A percentile compares a stretch with the other conserved stretches of the same genome.
Evolutionary conservation across 2,797 vertebrate genomes (phyloP).

Genomic region (Semotilus atromaculatus): DNA sequence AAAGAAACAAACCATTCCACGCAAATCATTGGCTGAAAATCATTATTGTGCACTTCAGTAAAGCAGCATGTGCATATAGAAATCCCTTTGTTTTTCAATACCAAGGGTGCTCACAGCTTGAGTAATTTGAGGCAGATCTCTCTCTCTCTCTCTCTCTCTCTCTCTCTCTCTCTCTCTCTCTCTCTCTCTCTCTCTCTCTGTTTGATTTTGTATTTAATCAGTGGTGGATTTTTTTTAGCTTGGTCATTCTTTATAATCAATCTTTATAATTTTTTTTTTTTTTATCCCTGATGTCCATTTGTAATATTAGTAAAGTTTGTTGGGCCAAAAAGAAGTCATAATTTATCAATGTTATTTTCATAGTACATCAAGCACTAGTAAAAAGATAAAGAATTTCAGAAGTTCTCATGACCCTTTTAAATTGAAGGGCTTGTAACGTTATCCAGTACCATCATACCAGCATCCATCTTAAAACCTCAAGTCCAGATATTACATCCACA

Average conservation of each 20-base stretch:
- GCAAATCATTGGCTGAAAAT: slow-evolving; percentile 14
- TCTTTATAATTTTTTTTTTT: too few species aligned
- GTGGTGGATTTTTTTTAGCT: background rate
- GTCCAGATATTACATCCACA: background rate
- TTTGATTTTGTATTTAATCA: background rate
- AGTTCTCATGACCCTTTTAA: background rate
- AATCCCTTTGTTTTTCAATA: slow-evolving; percentile 24
- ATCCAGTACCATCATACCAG: background rate
- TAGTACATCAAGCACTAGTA: background rate
- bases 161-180: too few species aligned
- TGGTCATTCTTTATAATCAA: background rate
- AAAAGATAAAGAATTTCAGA: background rate
- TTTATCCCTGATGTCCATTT: background rate
- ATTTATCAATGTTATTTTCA: background rate
- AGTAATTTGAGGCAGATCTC: too few species aligned
- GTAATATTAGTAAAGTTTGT: background rate
- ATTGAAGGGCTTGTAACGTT: background rate
- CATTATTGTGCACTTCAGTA: slow-evolving; percentile 47
- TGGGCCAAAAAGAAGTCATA: background rate
- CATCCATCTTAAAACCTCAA: background rate
- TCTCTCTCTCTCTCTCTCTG: background rate
- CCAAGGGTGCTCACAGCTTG: background rate
- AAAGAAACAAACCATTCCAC: slow-evolving; percentile 51
- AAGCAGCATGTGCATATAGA: slow-evolving; percentile 32
- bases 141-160: too few species aligned